These are phyloP conservation scores for Pycnomerus fuliginosus DNA, from an alignment of 2,888 invertebrate genomes.

Conservation along the genomic window DNA sequence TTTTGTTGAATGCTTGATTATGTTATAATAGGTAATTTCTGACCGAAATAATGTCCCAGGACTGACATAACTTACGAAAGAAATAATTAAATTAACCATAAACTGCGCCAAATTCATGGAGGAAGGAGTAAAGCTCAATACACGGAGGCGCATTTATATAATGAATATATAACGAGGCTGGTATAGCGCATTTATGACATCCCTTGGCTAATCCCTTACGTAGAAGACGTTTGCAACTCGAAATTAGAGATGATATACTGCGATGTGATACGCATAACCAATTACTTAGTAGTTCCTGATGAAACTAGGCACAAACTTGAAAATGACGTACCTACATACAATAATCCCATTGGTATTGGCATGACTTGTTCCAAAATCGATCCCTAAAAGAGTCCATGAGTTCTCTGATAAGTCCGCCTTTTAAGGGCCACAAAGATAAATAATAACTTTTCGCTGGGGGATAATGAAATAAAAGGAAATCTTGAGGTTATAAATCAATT, in stretches of 20 bases:
- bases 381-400: background rate
- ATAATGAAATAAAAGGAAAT: slow-evolving; percentile 4
- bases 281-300: slow-evolving; percentile 15
- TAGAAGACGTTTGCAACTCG: slow-evolving; percentile 19
- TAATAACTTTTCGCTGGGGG: slow-evolving; percentile 1
- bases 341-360: background rate
- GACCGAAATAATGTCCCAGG: no score
- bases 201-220: slow-evolving; percentile 16
- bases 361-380: background rate
- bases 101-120: slow-evolving; percentile 13
- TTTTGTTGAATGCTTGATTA: no score
- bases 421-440: background rate
- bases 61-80: no score
- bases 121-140: slow-evolving; percentile 19
- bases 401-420: background rate
- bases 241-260: slow-evolving; percentile 20
- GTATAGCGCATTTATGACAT: slow-evolving; percentile 10
- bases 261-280: slow-evolving; percentile 18
- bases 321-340: background rate
- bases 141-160: slow-evolving; percentile 25
- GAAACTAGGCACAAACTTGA: slow-evolving; percentile 5
- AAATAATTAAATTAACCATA: slow-evolving; percentile 17
- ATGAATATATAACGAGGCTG: slow-evolving; percentile 24
- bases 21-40: no score
- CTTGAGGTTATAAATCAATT: slow-evolving; percentile 12